Base-by-base conservation (phyloP, 2,888 invertebrate genomes). In the Xylota segnis region DNA sequence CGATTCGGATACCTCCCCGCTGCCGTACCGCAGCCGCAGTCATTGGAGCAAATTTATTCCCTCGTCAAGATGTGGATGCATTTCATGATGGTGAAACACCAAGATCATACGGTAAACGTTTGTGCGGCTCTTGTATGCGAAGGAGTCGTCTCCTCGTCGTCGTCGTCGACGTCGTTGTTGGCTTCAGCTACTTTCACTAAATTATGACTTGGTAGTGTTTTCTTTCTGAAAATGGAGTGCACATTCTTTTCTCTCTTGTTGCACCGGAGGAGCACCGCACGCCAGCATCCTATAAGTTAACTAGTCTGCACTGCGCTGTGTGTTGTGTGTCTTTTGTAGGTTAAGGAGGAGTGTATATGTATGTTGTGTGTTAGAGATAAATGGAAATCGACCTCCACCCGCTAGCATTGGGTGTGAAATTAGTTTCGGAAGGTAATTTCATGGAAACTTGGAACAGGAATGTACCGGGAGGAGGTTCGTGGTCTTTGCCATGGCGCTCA, bases 391-490 rank as follows among this genome's bases (percentile, higher is more conserved):
- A 82, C 82, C 82, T 86, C 86, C 77, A 82, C 76, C 86, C 84
- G 81, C 84, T 82, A 66, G 84, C 84, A 76, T 66, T 81, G 81
- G 76, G 81, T 82, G 84, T 81, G 84, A 81, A 86, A 86, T 86
- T 86, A 81, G 81, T 76, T 86, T 63, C 79, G 68, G 72, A 79
- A 79, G 79, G 83, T 70, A 84, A 75, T 84, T 84, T 81, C 63
- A 74, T 63, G 79, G 74, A 74, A 74, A 76, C 58, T 59, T 56
- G 47, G 50, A 72, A 40, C 56, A 40, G 63, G 74, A 74, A 77
- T 83, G 27, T 12, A 61, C 9, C 34, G n/a, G 18, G 40, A 40
- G 72, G 54, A 40, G 72, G 54, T 37, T 70, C 18, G 58, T 68
- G 79, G 52, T 71, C 70, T 75, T 65, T 79, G 75, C 63, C 79